Conservation (phyloP, 2,888 invertebrate species). For the Allophyes oxyacanthae region DNA sequence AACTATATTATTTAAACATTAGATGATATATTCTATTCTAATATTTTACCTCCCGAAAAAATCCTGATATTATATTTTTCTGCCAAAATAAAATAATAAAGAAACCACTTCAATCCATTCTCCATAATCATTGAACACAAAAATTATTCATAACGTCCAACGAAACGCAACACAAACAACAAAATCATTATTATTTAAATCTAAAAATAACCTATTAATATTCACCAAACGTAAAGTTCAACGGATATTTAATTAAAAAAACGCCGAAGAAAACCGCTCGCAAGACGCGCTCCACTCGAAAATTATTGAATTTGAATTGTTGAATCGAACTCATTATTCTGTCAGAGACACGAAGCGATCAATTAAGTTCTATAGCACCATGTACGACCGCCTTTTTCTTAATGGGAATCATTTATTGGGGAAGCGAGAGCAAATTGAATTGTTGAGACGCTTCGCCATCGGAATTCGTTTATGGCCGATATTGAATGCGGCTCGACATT, state of each 20-base stretch:
- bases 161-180: constrained; percentile 47
- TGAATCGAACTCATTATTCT: constrained; percentile 68
- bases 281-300: constrained; percentile 39
- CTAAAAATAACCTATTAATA: constrained; percentile 59
- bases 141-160: constrained; percentile 53
- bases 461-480: constrained; percentile 72
- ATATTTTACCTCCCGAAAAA: constrained; percentile 3
- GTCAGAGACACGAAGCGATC: constrained; percentile 69
- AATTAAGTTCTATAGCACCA: constrained; percentile 68
- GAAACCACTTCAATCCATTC: constrained; percentile 18
- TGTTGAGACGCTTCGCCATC: constrained; percentile 64
- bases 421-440: constrained; percentile 71
- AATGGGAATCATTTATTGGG: constrained; percentile 68
- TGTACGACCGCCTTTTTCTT: constrained; percentile 77
- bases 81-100: constrained; percentile 1
- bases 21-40: background rate
- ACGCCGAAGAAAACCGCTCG: constrained; percentile 32
- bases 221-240: constrained; percentile 52
- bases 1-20: background rate
- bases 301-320: constrained; percentile 66
- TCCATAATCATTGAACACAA: constrained; percentile 37
- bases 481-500: constrained; percentile 60
- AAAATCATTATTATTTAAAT: constrained; percentile 65
- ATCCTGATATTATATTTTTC: background rate
- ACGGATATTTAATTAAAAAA: constrained; percentile 65